These are phyloP conservation scores for Rousettus madagascariensis DNA, from an alignment of 2,797 vertebrate genomes.

Conservation along the genomic window DNA sequence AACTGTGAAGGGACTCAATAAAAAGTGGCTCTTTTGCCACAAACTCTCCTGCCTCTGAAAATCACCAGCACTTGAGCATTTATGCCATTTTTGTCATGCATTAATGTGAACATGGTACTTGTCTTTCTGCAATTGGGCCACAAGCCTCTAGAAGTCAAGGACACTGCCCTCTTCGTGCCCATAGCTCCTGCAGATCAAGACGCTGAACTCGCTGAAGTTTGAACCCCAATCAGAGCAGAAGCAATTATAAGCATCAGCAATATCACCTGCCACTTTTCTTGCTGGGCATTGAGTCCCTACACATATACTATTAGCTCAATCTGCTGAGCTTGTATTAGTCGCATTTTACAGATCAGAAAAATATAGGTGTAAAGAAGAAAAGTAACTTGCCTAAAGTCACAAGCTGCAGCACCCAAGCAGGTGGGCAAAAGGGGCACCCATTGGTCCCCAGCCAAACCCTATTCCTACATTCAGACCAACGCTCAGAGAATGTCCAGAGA, in stretches of 20 bases:
- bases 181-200: not conserved
- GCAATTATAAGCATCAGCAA: not conserved
- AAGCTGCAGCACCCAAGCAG: not conserved
- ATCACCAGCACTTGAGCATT: not conserved
- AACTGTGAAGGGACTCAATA: not conserved
- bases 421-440: not conserved
- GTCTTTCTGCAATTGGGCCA: not conserved
- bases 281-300: not conserved
- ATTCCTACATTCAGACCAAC: not conserved
- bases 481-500: not conserved
- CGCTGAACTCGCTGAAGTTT: too few species aligned
- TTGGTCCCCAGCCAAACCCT: rapidly evolving
- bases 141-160: not conserved
- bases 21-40: not conserved
- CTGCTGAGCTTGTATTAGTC: not conserved
- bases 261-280: not conserved
- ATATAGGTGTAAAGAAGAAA: not conserved
- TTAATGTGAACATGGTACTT: not conserved
- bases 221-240: not conserved
- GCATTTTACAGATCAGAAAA: not conserved
- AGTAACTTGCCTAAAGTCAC: not conserved
- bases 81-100: not conserved
- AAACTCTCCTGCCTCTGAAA: not conserved
- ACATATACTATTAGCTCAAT: not conserved
- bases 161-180: not conserved